Conservation (phyloP, 1,140 invertebrate species). For the Pentalonia nigronervosa region DNA sequence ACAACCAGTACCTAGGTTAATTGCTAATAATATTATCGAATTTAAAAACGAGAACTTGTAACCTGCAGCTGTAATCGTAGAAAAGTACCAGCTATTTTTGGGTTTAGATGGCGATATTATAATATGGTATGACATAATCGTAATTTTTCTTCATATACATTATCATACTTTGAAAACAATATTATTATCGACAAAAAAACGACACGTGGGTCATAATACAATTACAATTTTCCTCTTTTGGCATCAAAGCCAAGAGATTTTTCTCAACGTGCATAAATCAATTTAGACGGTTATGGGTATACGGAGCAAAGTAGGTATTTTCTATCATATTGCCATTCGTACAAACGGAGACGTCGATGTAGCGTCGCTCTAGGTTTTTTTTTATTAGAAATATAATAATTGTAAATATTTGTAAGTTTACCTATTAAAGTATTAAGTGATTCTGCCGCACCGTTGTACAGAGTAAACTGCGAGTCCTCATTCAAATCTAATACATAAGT, state of each 20-base stretch:
- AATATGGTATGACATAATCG: no score
- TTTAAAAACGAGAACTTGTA: no score
- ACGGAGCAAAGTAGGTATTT: background rate
- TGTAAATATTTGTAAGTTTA: background rate
- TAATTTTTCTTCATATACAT: no score
- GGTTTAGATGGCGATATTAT: no score
- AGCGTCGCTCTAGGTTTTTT: background rate
- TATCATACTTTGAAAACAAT: no score
- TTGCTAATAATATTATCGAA: no score
- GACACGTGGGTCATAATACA: no score
- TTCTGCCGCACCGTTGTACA: constrained; percentile 51
- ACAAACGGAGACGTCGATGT: background rate
- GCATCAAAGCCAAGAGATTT: background rate
- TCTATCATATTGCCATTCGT: background rate
- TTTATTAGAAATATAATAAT: background rate
- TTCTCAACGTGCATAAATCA: background rate
- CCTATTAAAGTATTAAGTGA: constrained; percentile 37
- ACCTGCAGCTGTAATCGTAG: no score
- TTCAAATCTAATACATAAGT: constrained; percentile 30
- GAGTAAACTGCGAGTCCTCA: background rate
- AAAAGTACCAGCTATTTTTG: no score
- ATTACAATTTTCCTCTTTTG: no score
- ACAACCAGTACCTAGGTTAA: no score
- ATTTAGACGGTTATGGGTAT: background rate
- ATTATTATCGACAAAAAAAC: no score